Base-by-base conservation (phyloP, 1,140 invertebrate species). In the Agraylea sexmaculata region DNA sequence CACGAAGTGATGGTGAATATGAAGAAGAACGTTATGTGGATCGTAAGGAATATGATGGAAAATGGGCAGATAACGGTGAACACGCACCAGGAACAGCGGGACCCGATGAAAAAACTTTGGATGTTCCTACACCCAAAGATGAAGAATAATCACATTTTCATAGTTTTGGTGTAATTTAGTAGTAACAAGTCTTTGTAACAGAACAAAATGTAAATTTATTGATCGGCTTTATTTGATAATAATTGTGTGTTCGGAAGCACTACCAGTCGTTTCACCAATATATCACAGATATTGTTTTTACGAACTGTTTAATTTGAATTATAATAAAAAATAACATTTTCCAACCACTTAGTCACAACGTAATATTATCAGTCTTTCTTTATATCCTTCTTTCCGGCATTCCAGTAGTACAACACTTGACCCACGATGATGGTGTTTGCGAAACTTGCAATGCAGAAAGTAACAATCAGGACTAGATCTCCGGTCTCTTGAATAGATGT, bases 401-500 rank as follows among this genome's bases (percentile, higher is more conserved):
- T 85, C 89, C 91, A 93, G 57, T 99, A 99, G 59, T 86, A 89
- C 0, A 95, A 42, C 16, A 99, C 64, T 71, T 99, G 96, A 1
- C 65, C 53, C 3, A 86, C 76, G 38, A 99, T 75, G 0, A 97
- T 56, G 16, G 67, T 79, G 65, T 99, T 99, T 12, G 82, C 82
- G 11, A 78, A 41, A 3, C 83, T 76, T 0, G 89, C 79, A 4
- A 80, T 77, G 32, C 75, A 60, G 55, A 84, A 99, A 29, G 86
- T 90, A 0, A 84, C 42, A 37, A 99, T 83, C 15, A 96, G 76
- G 32, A 89, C 76, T 1, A 45, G 55, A 55, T 99, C 96, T 12
- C 92, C 93, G 12, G 95, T 99, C 64, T 99, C 96, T 68, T 98
- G 91, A 33, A 97, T 78, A 0, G 93, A 96, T 15, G 96, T 99